Base-by-base conservation (phyloP, 2,888 invertebrate genomes). In the Cheilosia scutellata region DNA sequence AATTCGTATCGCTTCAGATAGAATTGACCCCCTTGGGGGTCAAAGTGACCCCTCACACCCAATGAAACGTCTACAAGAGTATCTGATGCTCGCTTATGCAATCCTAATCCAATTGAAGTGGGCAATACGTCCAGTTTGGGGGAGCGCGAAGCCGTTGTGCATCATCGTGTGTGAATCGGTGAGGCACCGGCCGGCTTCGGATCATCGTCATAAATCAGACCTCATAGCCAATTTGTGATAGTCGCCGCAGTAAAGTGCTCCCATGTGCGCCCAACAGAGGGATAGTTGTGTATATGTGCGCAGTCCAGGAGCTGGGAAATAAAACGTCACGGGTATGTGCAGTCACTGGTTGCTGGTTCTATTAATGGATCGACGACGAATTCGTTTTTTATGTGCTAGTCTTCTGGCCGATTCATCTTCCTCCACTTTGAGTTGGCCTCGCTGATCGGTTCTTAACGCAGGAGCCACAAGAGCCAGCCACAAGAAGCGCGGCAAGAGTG, bases 11-110 rank as follows among this genome's bases (percentile, higher is more conserved):
- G 42, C 25, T 33, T 49, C 68, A 63, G 68, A 86, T 68, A 25
- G 80, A 71, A 82, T 77, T 86, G 86, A 82, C 86, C 86, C 82
- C 68, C 71, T 75, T 75, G 80, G 70, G 72, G 68, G 80, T 76
- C 79, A 76, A 65, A 72, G 51, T 16, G 27, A 3, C 40, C 9
- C 60, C 33, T 42, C 29, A 31, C 16, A 51, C n/a, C 42, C 49
- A 63, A 55, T 31, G n/a, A 55, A 29, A 55, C 6, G 4, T 16
- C 27, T 25, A 1, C 27, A 29, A 25, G 11, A 25, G n/a, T 42
- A 27, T 33, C 5, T 47, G n/a, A n/a, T n/a, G 16, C 9, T 25
- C 20, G 27, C 60, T 84, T 80, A 80, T 75, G 75, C 60, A 84
- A 80, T 71, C 70, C 70, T 60, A 79, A 66, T 66, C 60, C 40